Base-by-base conservation (phyloP, 2,888 invertebrate genomes). In the Melieria omissa region DNA sequence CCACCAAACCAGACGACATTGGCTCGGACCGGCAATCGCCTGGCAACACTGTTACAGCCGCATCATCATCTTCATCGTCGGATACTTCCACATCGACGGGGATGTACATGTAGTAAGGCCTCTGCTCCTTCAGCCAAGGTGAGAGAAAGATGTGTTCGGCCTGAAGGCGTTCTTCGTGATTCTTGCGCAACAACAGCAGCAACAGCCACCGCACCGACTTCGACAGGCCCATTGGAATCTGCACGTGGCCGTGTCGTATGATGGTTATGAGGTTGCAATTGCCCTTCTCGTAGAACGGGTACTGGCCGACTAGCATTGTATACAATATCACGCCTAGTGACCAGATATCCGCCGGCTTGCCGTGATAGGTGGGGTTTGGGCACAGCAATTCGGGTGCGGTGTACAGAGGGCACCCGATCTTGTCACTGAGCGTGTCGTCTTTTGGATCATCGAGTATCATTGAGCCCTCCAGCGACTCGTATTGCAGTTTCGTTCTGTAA, bases 341-440 rank as follows among this genome's bases (percentile, higher is more conserved):
- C 86, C 86, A 86, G 82, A 86, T 85, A 71, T 86, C 86, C 42
- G 86, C 86, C 5, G 86, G 85, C 67, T 86, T 85, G 14, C 86
- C 86, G 58, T 81, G 81, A 64, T 86, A 86, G 4, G 83, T 86
- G 4, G 85, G 83, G 75, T 83, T 82, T 0, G 84, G 83, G 54
- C 85, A 85, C 0, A 86, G 79, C 5, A 86, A 66, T 72, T 86
- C 86, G 6, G 86, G 86, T 12, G 86, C 87, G 5, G 87, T 86
- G 65, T 86, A 86, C 9, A 86, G 73, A 0, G 87, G 87, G 16
- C 86, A 86, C 14, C 87, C 86, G 71, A 87, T 86, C 77, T 87
- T 86, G 71, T 86, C 87, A 62, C 80, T 81, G 0, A 86, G 77
- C 41, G 82, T 83, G 73, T 86, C 86, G 72, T 86, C 82, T 4